These are phyloP conservation scores for Thaumetopoea pityocampa DNA, from an alignment of 1,140 invertebrate species.

Conservation along the genomic window DNA sequence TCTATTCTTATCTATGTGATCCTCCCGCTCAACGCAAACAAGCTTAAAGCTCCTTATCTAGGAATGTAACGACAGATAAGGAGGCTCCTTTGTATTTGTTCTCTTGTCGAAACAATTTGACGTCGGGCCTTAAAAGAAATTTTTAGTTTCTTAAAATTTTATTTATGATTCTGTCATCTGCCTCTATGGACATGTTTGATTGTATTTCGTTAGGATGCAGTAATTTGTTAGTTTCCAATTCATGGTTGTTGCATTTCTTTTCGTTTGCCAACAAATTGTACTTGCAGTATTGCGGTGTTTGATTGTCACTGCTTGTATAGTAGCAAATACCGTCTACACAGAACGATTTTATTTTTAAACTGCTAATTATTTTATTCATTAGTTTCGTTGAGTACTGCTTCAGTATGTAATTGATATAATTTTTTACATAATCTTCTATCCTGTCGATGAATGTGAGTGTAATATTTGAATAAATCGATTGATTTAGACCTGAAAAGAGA, in stretches of 20 bases:
- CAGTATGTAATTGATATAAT: conserved; percentile 30
- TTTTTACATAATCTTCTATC: conserved; percentile 25
- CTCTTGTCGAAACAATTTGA: neutral
- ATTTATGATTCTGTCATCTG: neutral
- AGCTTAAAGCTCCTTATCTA: conserved; percentile 8
- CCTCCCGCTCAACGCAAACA: neutral
- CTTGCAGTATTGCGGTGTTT: conserved; percentile 35
- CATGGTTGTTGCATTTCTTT: conserved; percentile 25
- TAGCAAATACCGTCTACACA: conserved; percentile 48
- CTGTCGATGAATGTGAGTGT: conserved; percentile 20
- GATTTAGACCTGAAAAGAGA: conserved; percentile 29
- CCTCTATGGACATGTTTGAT: neutral
- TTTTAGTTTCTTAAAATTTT: neutral
- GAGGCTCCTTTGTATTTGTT: neutral
- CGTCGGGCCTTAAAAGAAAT: neutral
- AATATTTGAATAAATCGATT: conserved; percentile 7
- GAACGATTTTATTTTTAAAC: conserved; percentile 34
- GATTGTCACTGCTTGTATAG: conserved; percentile 32
- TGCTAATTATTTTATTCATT: conserved; percentile 38
- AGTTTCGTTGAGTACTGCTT: conserved; percentile 31
- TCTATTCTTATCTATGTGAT: no score
- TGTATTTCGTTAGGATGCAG: neutral
- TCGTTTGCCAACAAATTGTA: conserved; percentile 39
- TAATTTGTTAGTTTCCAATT: neutral
- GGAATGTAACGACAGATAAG: conserved; percentile 3